Percentiles rank a stretch among this genome's conserved stretches.
These are phyloP conservation scores for Columbina picui DNA, from an alignment of 2,113 vertebrate genomes.

Conservation along the genomic window DNA sequence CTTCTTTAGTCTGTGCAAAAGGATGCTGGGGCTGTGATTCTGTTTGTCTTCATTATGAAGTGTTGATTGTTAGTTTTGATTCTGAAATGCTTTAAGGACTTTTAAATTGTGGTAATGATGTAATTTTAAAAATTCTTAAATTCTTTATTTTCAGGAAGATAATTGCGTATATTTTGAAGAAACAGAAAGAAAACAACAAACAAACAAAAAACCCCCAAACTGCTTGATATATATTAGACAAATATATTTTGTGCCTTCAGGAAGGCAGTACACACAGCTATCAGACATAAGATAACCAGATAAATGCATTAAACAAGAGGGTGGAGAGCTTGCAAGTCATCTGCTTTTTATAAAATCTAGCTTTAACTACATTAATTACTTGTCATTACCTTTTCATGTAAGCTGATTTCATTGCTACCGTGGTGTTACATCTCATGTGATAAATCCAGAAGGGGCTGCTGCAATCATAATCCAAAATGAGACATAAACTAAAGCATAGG, in stretches of 20 bases:
- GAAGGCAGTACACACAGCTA: background rate
- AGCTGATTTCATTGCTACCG: constrained; percentile 36
- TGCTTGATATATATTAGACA: background rate
- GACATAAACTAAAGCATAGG: background rate
- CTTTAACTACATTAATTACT: constrained; percentile 25
- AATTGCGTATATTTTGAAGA: background rate
- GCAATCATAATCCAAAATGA: constrained; percentile 22
- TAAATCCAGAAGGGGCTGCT: constrained; percentile 28
- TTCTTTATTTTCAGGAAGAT: background rate
- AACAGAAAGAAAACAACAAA: background rate
- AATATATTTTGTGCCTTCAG: background rate
- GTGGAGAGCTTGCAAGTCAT: background rate
- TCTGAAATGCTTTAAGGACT: background rate
- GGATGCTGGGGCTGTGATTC: background rate
- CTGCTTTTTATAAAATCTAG: background rate
- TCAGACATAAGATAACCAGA: background rate
- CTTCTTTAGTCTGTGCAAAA: background rate
- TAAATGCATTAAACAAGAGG: background rate
- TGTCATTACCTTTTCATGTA: constrained; percentile 45
- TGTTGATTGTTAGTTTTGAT: background rate
- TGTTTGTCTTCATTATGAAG: background rate
- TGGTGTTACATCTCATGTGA: constrained; percentile 13
- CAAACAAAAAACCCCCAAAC: background rate
- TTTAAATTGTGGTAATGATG: background rate
- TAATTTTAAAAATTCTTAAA: background rate